Evolutionary conservation across 2,113 vertebrate species (phyloP).

Genomic region (Apistogramma diplotaenia): DNA sequence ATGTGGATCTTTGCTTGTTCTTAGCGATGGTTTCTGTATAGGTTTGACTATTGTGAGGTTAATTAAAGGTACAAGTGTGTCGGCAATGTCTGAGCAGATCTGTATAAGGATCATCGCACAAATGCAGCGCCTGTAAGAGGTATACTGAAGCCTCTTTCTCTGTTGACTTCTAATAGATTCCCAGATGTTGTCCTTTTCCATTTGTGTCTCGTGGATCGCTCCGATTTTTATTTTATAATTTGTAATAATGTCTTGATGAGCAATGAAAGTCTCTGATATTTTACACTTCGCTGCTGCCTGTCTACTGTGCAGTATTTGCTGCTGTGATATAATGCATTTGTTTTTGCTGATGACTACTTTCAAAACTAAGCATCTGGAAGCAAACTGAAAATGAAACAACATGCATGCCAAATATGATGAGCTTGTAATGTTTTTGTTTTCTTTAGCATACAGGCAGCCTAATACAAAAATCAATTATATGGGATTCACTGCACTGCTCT

Average conservation of each 20-base stretch:
- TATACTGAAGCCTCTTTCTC: background rate
- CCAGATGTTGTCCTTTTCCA: background rate
- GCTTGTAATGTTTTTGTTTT: conserved; percentile 23
- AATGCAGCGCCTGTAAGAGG: background rate
- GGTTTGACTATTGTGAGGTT: background rate
- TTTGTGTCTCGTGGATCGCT: background rate
- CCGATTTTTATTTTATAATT: background rate
- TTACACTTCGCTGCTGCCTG: background rate
- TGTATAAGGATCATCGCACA: background rate
- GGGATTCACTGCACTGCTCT: conserved; percentile 3
- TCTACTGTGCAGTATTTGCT: background rate
- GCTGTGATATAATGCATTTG: background rate
- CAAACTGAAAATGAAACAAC: background rate
- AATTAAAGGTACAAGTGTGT: background rate
- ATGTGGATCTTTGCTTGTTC: background rate
- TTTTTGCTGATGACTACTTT: conserved; percentile 20
- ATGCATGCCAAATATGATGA: conserved; percentile 3
- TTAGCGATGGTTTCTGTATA: background rate
- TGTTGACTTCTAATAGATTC: background rate
- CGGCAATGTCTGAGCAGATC: background rate
- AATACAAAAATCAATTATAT: conserved; percentile 37
- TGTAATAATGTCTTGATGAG: background rate
- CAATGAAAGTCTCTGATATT: background rate
- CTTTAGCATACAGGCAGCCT: background rate
- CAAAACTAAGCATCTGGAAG: conserved; percentile 2